Evolutionary conservation across 2,113 vertebrate genomes (phyloP).

Genomic region (Lepus americanus): DNA sequence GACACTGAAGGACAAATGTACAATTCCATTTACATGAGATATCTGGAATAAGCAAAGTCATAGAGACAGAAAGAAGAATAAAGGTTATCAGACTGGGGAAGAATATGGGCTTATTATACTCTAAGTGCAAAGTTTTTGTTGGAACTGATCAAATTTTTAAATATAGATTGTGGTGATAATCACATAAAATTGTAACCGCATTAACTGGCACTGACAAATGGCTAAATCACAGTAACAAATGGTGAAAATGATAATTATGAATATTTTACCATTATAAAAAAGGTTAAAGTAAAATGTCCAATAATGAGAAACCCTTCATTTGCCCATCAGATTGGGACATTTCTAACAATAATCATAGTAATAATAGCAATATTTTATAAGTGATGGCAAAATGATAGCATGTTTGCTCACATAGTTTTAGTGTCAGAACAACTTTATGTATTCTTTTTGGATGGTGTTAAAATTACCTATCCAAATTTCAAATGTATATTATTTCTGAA

Average conservation of each 20-base stretch:
- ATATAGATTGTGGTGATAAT: background rate
- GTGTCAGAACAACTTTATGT: background rate
- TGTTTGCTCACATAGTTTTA: background rate
- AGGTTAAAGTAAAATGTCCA: background rate
- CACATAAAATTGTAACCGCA: background rate
- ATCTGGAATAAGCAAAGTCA: background rate
- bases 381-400: rapidly evolving
- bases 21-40: background rate
- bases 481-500: background rate
- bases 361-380: background rate
- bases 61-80: background rate
- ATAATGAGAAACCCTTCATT: background rate
- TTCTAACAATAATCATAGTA: background rate
- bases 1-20: background rate
- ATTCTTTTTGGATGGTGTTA: background rate
- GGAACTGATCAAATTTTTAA: background rate
- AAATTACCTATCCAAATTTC: background rate
- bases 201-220: background rate
- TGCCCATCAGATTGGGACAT: background rate
- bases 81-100: background rate
- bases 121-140: background rate
- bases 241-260: background rate
- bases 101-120: background rate
- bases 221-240: background rate
- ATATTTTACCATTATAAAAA: background rate